Percentiles rank a stretch among this genome's conserved stretches.
Conservation (phyloP, 2,113 vertebrate species). For the Rhinoderma darwinii region DNA sequence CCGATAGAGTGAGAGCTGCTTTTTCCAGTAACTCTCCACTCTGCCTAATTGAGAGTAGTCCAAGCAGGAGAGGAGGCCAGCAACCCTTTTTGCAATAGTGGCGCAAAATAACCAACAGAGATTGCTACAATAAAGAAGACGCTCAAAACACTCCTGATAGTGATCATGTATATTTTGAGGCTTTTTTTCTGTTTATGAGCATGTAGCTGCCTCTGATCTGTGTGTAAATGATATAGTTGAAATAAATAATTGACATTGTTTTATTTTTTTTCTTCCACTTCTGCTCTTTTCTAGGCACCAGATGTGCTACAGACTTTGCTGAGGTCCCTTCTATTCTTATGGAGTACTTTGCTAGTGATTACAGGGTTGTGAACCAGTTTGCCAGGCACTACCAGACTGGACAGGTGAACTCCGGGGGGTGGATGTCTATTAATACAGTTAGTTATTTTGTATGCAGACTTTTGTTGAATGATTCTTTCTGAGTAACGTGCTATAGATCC, state of each 20-base stretch:
- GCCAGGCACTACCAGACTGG: constrained; percentile 95
- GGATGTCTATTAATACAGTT: neutral
- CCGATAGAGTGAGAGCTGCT: no score
- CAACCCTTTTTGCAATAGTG: no score
- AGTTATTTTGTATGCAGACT: neutral
- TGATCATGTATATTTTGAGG: no score
- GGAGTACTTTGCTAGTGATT: constrained; percentile 97
- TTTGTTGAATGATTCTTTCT: neutral
- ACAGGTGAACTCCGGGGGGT: constrained; percentile 77
- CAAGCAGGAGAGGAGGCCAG: no score
- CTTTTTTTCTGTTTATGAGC: no score
- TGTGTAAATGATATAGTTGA: no score
- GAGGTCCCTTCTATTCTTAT: constrained; percentile 97
- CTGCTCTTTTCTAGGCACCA: constrained; percentile 80
- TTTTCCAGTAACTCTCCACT: neutral
- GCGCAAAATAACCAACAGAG: no score
- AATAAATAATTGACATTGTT: neutral
- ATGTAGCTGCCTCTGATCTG: no score
- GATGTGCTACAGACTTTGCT: constrained; percentile 96
- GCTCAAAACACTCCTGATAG: no score
- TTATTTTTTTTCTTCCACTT: neutral
- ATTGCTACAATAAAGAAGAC: no score
- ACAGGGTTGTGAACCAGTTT: constrained; percentile 92
- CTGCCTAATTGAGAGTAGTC: neutral
- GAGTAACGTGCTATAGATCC: no score